Conservation (phyloP, 2,113 vertebrate species). For the Poeciliopsis occidentalis region DNA sequence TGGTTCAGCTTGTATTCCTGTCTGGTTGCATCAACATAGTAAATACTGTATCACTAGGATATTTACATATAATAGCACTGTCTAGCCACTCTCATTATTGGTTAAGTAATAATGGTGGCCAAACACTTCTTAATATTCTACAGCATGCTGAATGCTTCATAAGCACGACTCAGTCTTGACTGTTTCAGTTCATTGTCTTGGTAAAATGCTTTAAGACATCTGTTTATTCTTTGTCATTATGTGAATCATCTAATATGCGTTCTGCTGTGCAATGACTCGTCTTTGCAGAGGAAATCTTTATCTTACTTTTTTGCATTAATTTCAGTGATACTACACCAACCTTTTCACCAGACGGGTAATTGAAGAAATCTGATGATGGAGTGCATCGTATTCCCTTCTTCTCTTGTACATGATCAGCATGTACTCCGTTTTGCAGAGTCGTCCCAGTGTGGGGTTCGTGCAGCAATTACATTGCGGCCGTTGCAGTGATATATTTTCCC, state of each 20-base stretch:
- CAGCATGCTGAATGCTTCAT: constrained; percentile 16
- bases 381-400: background rate
- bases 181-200: constrained; percentile 20
- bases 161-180: constrained; percentile 8
- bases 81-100: constrained; percentile 57
- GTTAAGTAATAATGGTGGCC: constrained; percentile 35
- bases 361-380: constrained; percentile 24
- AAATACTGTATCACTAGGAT: constrained; percentile 59
- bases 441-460: background rate
- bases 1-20: constrained; percentile 48
- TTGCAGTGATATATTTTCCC: constrained; percentile 32
- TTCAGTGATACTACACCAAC: constrained; percentile 59
- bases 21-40: constrained; percentile 47
- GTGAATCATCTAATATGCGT: constrained; percentile 7
- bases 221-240: constrained; percentile 12
- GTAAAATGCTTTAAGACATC: constrained; percentile 14
- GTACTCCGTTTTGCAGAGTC: background rate
- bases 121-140: constrained; percentile 25
- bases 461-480: constrained; percentile 4
- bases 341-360: constrained; percentile 26
- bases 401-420: constrained; percentile 5
- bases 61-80: constrained; percentile 53
- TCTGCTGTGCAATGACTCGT: constrained; percentile 24
- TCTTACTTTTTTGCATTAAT: constrained; percentile 53
- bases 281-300: constrained; percentile 33